These are phyloP conservation scores for Melitaea athalia DNA, from an alignment of 2,888 invertebrate species.

Conservation along the genomic window DNA sequence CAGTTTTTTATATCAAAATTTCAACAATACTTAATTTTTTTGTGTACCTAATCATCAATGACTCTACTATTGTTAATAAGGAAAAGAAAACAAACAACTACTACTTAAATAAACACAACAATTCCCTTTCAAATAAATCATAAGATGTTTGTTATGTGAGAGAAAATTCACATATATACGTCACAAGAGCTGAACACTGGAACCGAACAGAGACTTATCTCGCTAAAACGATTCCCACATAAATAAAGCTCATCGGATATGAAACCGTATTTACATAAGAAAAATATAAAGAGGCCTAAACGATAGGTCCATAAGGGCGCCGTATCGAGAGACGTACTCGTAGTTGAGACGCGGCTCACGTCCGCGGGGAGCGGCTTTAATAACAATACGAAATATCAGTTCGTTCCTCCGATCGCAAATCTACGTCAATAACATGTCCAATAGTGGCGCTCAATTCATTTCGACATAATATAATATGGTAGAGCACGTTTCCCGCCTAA, in stretches of 20 bases:
- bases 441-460: constrained; percentile 81
- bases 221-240: constrained; percentile 82
- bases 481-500: constrained; percentile 81
- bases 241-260: constrained; percentile 83
- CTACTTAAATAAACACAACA: constrained; percentile 30
- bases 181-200: constrained; percentile 72
- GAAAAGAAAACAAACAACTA: not conserved
- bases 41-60: too few species aligned
- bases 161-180: constrained; percentile 71
- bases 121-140: constrained; percentile 59
- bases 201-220: constrained; percentile 76
- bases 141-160: constrained; percentile 63
- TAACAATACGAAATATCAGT: constrained; percentile 83
- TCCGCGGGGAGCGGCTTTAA: constrained; percentile 73
- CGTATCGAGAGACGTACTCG: constrained; percentile 61
- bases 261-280: constrained; percentile 81
- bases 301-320: constrained; percentile 77
- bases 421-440: constrained; percentile 83
- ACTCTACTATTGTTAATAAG: not conserved
- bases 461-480: constrained; percentile 81
- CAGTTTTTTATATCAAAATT: too few species aligned
- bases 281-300: constrained; percentile 82
- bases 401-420: constrained; percentile 82
- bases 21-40: too few species aligned
- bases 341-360: constrained; percentile 69